Evolutionary conservation across 2,888 invertebrate species (phyloP).

Genomic region (Parasteatoda lunata): DNA sequence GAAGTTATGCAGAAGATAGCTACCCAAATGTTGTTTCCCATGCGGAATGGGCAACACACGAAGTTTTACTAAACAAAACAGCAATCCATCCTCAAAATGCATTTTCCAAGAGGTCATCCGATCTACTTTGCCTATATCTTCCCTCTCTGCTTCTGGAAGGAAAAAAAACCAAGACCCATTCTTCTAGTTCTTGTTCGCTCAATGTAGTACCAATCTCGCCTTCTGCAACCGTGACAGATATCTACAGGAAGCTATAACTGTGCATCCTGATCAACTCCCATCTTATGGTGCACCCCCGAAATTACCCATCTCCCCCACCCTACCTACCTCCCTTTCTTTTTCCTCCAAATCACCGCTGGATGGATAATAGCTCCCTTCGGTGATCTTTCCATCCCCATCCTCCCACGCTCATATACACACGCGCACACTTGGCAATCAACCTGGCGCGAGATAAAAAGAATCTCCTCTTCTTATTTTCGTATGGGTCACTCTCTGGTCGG

Average conservation of each 20-base stretch:
- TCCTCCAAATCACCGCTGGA: slow-evolving; percentile 39
- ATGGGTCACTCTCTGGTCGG: slow-evolving; percentile 24
- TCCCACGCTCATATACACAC: background rate
- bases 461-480: slow-evolving; percentile 29
- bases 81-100: background rate
- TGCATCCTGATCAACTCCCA: slow-evolving; percentile 66
- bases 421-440: slow-evolving; percentile 35
- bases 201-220: slow-evolving; percentile 24
- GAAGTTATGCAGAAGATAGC: background rate
- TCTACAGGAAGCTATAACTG: slow-evolving; percentile 55
- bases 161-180: background rate
- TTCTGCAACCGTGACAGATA: slow-evolving; percentile 52
- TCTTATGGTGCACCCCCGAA: slow-evolving; percentile 32
- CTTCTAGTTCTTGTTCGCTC: background rate
- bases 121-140: slow-evolving; percentile 8
- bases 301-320: slow-evolving; percentile 16
- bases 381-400: slow-evolving; percentile 15
- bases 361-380: slow-evolving; percentile 62
- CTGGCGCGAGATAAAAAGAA: slow-evolving; percentile 43
- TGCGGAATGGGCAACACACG: background rate
- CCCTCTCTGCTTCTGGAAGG: background rate
- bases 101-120: slow-evolving; percentile 7
- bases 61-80: background rate
- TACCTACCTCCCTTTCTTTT: background rate
- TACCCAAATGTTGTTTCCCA: background rate